These are phyloP conservation scores for Cataglyphis cursor DNA, from an alignment of 2,888 invertebrate genomes.

Conservation along the genomic window DNA sequence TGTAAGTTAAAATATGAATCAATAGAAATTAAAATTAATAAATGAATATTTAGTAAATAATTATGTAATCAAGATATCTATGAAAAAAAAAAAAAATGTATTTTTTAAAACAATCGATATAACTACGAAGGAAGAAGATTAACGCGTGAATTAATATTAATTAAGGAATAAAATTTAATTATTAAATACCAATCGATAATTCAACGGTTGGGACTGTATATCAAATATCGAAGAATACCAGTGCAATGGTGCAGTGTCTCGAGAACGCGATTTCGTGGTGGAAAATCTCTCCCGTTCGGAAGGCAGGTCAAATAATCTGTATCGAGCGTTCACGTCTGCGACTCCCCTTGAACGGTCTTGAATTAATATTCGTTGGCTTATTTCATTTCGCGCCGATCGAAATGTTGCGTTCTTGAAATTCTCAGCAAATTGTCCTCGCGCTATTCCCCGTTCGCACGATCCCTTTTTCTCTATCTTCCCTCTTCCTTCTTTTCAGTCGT, in stretches of 20 bases:
- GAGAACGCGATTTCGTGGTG: slow-evolving; percentile 57
- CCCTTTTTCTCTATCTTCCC: slow-evolving; percentile 66
- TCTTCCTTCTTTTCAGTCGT: slow-evolving; percentile 35
- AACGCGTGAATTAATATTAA: neutral
- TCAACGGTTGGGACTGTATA: neutral
- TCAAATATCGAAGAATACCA: slow-evolving; percentile 28
- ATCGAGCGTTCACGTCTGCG: slow-evolving; percentile 67
- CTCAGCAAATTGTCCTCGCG: slow-evolving; percentile 75
- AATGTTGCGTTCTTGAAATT: slow-evolving; percentile 80
- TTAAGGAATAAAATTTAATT: slow-evolving; percentile 12
- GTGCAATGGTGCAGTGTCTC: slow-evolving; percentile 9
- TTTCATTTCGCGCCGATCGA: slow-evolving; percentile 79
- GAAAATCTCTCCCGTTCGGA: slow-evolving; percentile 43
- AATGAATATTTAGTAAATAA: neutral
- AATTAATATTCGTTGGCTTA: slow-evolving; percentile 81
- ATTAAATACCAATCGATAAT: slow-evolving; percentile 32
- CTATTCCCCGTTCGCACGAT: slow-evolving; percentile 31
- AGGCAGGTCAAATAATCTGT: slow-evolving; percentile 72
- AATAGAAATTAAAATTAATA: slow-evolving; percentile 5
- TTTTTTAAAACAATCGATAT: neutral
- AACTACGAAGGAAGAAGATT: neutral
- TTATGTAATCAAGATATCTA: neutral
- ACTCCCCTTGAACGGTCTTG: slow-evolving; percentile 59
- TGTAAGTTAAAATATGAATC: neutral
- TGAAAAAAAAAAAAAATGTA: neutral